Conservation (phyloP, 2,113 vertebrate genomes). For the Cottus gobio region DNA sequence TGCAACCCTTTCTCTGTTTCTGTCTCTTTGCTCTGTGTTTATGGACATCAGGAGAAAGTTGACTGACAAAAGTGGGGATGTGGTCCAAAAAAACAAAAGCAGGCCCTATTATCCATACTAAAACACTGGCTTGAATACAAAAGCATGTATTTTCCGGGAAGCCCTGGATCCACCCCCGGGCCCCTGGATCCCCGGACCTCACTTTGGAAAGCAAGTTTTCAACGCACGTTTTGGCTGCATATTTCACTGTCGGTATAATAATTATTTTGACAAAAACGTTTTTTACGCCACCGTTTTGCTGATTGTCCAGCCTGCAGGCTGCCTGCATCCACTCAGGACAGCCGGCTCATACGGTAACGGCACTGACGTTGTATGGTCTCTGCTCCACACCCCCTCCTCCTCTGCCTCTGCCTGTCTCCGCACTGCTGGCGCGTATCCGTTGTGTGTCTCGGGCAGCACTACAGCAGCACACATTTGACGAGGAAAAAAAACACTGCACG, state of each 20-base stretch:
- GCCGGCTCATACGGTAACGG: constrained; percentile 52
- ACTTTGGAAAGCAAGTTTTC: not conserved
- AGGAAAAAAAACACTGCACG: constrained; percentile 32
- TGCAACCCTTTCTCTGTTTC: constrained; percentile 1
- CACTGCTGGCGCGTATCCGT: constrained; percentile 65
- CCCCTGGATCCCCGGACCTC: not conserved
- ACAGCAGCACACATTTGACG: constrained; percentile 61
- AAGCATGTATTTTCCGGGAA: not conserved
- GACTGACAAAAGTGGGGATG: not conserved
- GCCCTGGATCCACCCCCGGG: not conserved
- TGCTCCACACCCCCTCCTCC: constrained; percentile 8
- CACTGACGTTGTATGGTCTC: constrained; percentile 59
- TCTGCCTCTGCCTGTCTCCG: constrained; percentile 58
- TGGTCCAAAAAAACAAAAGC: not conserved
- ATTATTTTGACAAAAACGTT: not conserved
- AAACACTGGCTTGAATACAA: not conserved
- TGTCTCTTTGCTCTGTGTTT: not conserved
- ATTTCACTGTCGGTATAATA: not conserved
- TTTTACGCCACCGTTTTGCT: not conserved
- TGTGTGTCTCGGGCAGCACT: constrained; percentile 71
- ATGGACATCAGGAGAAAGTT: not conserved
- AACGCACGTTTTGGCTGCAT: not conserved
- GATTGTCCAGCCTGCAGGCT: not conserved
- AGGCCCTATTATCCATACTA: not conserved
- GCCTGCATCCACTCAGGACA: constrained; percentile 36